These are phyloP conservation scores for Lagenorhynchus albirostris DNA, from an alignment of 2,113 vertebrate species.

Conservation along the genomic window DNA sequence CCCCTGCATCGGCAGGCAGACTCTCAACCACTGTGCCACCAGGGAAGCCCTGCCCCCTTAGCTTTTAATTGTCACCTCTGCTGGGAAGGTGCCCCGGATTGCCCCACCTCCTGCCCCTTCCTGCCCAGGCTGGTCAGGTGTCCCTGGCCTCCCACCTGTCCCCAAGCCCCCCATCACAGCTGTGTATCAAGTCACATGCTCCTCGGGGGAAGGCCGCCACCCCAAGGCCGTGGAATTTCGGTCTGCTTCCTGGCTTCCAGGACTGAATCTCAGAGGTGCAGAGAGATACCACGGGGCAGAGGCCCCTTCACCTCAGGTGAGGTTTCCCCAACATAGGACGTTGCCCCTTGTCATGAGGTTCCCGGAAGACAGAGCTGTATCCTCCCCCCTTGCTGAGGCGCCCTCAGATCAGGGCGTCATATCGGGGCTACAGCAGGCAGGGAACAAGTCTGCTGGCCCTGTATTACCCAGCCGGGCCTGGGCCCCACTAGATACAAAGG, in stretches of 20 bases:
- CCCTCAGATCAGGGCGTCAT: neutral
- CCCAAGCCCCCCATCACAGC: neutral
- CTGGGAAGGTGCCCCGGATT: neutral
- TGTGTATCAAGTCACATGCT: neutral
- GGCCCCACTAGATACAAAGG: neutral
- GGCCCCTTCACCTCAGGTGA: neutral
- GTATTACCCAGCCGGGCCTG: fast-evolving
- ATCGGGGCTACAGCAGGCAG: neutral
- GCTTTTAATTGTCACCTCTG: neutral
- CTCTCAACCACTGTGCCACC: neutral
- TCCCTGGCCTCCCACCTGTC: neutral
- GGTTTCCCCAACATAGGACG: neutral
- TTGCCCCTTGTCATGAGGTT: neutral
- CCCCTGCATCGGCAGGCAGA: too few species aligned
- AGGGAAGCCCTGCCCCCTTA: neutral
- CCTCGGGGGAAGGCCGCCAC: neutral
- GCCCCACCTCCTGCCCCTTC: neutral
- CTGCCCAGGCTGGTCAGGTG: neutral
- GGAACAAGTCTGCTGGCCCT: neutral
- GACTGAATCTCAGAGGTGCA: neutral
- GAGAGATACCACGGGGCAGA: neutral
- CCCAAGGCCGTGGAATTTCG: fast-evolving
- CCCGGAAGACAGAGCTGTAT: neutral
- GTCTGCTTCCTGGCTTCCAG: neutral
- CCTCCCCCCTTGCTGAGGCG: fast-evolving